phyloP scores from a whole-genome alignment of 2,113 vertebrate species.

The Malurus elegans region DNA sequence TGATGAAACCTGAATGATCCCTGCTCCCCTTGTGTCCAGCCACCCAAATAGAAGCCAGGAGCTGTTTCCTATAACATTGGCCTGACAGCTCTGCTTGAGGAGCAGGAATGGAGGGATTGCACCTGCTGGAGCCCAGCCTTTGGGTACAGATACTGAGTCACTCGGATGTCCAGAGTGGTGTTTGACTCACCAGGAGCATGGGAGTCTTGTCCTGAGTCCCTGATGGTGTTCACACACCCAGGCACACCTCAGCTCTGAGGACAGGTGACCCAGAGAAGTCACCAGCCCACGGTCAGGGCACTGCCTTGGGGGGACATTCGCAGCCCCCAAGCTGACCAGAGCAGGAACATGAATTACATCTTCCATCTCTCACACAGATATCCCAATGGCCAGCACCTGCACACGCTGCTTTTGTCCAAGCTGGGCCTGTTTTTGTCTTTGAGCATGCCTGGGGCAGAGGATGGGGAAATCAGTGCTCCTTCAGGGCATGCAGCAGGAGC shows the following conservation, averaged over 20 bases:
- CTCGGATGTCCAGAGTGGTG: background rate
- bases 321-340: background rate
- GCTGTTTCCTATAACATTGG: background rate
- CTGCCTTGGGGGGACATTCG: background rate
- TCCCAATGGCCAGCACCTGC: background rate
- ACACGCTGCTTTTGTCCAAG: background rate
- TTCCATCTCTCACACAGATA: background rate
- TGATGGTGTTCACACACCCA: background rate
- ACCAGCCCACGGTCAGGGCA: background rate
- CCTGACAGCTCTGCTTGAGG: fast-evolving
- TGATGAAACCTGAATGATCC: background rate
- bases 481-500: background rate
- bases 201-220: background rate
- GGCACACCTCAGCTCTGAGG: background rate
- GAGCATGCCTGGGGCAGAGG: background rate
- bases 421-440: background rate
- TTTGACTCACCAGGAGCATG: background rate
- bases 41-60: background rate
- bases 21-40: background rate
- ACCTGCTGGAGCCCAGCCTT: background rate
- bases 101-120: background rate
- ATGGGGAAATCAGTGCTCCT: background rate
- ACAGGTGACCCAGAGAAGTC: background rate
- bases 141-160: background rate
- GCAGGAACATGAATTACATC: background rate